Evolutionary conservation across 2,113 vertebrate genomes (phyloP).

Genomic region (Dunckerocampus dactyliophorus): DNA sequence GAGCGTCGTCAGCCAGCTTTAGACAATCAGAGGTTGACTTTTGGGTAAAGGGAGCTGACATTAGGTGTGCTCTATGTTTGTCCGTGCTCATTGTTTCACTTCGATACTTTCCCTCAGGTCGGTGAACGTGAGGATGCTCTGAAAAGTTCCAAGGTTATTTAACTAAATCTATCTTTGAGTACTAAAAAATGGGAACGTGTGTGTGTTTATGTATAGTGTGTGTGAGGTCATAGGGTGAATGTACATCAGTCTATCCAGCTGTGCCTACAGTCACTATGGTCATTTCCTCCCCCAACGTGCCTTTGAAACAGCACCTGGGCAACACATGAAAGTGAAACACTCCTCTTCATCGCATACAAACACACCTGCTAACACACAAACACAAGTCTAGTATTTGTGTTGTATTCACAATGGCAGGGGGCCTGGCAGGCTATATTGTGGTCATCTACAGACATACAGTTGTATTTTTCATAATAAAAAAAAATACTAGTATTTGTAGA

Average conservation of each 20-base stretch:
- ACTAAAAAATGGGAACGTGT: slow-evolving; percentile 7
- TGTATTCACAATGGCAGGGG: background rate
- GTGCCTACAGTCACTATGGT: slow-evolving; percentile 59
- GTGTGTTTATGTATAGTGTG: slow-evolving; percentile 9
- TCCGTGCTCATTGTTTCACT: background rate
- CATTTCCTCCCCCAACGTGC: slow-evolving; percentile 53
- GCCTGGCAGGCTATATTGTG: background rate
- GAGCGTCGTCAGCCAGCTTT: slow-evolving; percentile 30
- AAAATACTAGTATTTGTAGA: background rate
- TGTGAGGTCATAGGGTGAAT: slow-evolving; percentile 29
- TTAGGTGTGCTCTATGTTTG: slow-evolving; percentile 1
- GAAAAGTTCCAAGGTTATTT: slow-evolving; percentile 1
- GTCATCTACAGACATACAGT: no score
- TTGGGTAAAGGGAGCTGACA: slow-evolving; percentile 32
- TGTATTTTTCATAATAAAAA: background rate
- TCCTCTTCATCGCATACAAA: slow-evolving; percentile 32
- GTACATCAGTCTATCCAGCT: slow-evolving; percentile 49
- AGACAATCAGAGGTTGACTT: slow-evolving; percentile 57
- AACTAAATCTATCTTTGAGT: slow-evolving; percentile 1
- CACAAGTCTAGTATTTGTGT: background rate
- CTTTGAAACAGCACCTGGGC: slow-evolving; percentile 56
- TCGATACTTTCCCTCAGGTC: slow-evolving; percentile 55
- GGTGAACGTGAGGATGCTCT: slow-evolving; percentile 16
- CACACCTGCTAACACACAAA: slow-evolving; percentile 24
- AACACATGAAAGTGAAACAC: slow-evolving; percentile 35